These are phyloP conservation scores for Limnephilus rhombicus DNA, from an alignment of 2,888 invertebrate species.

Conservation along the genomic window DNA sequence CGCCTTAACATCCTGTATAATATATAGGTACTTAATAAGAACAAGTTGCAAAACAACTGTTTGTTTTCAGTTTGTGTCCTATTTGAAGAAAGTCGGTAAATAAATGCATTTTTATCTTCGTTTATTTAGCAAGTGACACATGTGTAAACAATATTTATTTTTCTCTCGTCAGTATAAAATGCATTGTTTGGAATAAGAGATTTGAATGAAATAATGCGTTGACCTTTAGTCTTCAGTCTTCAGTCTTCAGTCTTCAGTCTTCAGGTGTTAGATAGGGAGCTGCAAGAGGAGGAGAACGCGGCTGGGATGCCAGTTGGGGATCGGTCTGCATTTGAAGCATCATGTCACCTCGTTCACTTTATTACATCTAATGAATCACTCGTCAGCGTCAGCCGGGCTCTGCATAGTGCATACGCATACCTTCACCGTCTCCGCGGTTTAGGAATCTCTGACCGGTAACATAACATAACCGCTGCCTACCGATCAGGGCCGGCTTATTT, in stretches of 20 bases:
- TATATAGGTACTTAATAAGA: too few species aligned
- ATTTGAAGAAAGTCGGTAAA: background rate
- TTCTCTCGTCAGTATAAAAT: background rate
- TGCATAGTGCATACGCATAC: background rate
- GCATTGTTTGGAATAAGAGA: background rate
- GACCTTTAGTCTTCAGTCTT: background rate
- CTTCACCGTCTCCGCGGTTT: slow-evolving; percentile 30
- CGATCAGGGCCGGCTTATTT: background rate
- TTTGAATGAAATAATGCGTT: background rate
- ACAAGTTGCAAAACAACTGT: too few species aligned
- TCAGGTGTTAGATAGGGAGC: background rate
- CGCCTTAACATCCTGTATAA: too few species aligned
- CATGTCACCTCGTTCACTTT: background rate
- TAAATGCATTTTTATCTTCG: background rate
- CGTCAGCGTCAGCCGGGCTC: background rate
- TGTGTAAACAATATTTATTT: too few species aligned
- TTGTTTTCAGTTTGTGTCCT: too few species aligned
- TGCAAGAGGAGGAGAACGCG: background rate
- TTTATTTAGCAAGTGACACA: background rate
- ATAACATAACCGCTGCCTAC: slow-evolving; percentile 16
- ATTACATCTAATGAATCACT: slow-evolving; percentile 28
- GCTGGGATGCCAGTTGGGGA: background rate
- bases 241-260: background rate
- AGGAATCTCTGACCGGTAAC: slow-evolving; percentile 32
- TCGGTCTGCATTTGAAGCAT: background rate